Conservation (phyloP, 2,113 vertebrate genomes). For the Anhinga rufa region DNA sequence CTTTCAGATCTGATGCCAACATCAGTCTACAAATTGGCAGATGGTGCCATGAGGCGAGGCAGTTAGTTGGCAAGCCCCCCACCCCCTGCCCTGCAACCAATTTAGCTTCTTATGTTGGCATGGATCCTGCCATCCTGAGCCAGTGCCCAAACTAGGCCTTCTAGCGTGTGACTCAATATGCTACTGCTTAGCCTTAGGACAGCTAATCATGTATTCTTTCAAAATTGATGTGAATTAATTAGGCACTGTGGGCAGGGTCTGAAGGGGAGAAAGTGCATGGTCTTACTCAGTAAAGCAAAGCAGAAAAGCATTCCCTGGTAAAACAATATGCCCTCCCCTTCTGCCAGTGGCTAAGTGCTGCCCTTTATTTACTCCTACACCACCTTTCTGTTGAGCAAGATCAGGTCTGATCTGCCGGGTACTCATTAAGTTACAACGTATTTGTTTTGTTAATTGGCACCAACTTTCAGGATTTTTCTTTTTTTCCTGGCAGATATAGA, state of each 20-base stretch:
- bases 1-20: constrained; percentile 66
- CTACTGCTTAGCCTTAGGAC: constrained; percentile 54
- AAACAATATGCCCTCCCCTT: constrained; percentile 22
- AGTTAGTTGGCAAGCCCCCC: constrained; percentile 39
- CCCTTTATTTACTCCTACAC: not conserved
- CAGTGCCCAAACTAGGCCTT: constrained; percentile 50
- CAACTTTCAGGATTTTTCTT: not conserved
- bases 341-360: not conserved
- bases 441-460: constrained; percentile 51
- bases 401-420: not conserved
- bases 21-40: constrained; percentile 58
- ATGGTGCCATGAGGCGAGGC: constrained; percentile 49
- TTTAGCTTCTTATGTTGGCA: constrained; percentile 67
- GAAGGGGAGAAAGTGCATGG: constrained; percentile 44
- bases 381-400: constrained; percentile 10
- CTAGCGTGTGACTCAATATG: constrained; percentile 54
- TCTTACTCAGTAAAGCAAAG: constrained; percentile 14
- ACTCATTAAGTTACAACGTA: constrained; percentile 13
- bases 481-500: constrained; percentile 2
- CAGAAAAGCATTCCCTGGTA: not conserved
- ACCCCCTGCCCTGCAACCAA: constrained; percentile 63
- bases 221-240: constrained; percentile 60
- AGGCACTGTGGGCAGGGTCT: constrained; percentile 9
- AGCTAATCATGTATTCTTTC: constrained; percentile 57
- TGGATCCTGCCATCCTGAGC: constrained; percentile 48